phyloP scores from a whole-genome alignment of 1,140 invertebrate genomes.

The Hylaeus anthracinus region DNA sequence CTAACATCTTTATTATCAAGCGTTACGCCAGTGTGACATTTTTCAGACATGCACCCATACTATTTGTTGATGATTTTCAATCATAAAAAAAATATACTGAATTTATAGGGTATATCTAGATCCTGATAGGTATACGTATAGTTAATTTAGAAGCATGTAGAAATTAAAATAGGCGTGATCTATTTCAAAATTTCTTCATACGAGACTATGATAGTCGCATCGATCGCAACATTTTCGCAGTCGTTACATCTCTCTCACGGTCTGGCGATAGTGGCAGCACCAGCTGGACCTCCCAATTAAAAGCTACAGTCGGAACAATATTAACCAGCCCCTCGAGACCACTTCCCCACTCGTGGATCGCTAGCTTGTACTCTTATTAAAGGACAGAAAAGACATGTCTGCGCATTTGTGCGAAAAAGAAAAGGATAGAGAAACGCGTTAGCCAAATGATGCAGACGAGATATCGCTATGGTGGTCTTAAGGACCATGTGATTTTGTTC shows the following conservation, averaged over 20 bases:
- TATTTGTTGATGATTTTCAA: too few species aligned
- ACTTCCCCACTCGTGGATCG: neutral
- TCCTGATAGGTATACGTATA: too few species aligned
- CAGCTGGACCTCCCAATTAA: slow-evolving; percentile 17
- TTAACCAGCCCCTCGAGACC: neutral
- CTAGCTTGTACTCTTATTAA: neutral
- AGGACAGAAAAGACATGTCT: neutral
- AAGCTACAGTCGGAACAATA: slow-evolving; percentile 1
- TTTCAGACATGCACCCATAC: too few species aligned
- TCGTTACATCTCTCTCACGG: neutral
- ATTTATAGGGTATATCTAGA: too few species aligned
- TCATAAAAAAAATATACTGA: too few species aligned
- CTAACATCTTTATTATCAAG: too few species aligned
- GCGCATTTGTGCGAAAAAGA: neutral
- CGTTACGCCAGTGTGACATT: too few species aligned
- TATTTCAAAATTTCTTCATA: too few species aligned
- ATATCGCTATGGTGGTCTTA: neutral
- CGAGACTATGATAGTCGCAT: neutral
- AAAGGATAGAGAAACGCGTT: neutral
- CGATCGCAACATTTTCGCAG: neutral
- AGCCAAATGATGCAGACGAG: too few species aligned
- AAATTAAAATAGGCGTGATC: too few species aligned
- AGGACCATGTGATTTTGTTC: neutral
- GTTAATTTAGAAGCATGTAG: too few species aligned
- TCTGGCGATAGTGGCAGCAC: slow-evolving; percentile 32